Conservation (phyloP, 53 echinoderm and acorn worm species). For the Henricia sp. region DNA sequence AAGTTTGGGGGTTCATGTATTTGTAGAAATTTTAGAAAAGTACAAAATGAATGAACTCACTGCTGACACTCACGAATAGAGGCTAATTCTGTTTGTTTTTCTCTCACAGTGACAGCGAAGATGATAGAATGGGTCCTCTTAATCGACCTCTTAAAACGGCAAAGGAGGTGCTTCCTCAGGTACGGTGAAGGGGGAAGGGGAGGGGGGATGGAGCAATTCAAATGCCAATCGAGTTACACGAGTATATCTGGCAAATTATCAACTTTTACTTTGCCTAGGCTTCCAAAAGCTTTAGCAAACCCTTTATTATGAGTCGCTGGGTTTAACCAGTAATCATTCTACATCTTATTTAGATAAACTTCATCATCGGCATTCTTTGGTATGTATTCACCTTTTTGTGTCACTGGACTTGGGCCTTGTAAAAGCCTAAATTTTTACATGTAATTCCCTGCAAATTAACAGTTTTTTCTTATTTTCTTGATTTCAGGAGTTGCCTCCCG, state of each 20-base stretch:
- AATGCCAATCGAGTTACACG: no score
- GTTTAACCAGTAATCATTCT: no score
- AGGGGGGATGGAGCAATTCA: no score
- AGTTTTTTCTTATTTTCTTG: background rate
- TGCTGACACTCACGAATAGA: background rate
- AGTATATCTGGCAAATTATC: background rate
- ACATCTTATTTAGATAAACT: no score
- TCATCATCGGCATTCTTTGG: no score
- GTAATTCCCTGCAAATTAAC: no score
- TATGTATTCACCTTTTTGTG: no score
- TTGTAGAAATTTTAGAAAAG: background rate
- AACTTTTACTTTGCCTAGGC: background rate
- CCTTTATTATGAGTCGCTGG: background rate
- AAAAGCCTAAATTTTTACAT: no score
- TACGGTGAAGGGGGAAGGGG: no score
- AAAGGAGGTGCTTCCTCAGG: constrained; percentile 36
- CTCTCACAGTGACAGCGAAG: constrained; percentile 16
- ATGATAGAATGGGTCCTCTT: background rate
- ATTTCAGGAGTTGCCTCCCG: constrained; percentile 73
- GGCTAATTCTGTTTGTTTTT: background rate
- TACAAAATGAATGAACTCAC: background rate
- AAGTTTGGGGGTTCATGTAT: background rate
- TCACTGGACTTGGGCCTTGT: no score
- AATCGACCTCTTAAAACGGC: constrained; percentile 12
- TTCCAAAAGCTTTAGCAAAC: background rate